These are phyloP conservation scores for Bombus polaris DNA, from an alignment of 1,140 invertebrate species.

Conservation along the genomic window DNA sequence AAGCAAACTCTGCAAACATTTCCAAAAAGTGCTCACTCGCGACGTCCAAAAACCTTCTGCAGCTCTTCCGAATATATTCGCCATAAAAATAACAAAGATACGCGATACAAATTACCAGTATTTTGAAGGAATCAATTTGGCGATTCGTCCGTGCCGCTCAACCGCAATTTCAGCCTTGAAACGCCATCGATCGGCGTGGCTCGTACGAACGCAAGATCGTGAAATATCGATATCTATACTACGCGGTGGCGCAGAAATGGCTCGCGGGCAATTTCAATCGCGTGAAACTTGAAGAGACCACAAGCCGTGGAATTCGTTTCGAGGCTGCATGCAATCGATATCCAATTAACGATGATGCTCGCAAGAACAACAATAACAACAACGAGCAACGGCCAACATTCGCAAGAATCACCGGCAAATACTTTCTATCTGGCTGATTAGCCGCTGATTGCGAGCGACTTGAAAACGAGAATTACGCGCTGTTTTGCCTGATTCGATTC, in stretches of 20 bases:
- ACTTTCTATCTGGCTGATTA: slow-evolving; percentile 25
- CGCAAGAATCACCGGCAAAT: not conserved
- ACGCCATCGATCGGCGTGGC: not conserved
- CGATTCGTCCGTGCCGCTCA: not conserved
- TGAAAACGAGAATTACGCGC: not conserved
- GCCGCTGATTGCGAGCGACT: slow-evolving; percentile 8
- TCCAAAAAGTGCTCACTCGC: not conserved
- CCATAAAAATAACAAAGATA: not conserved
- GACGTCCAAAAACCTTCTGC: not conserved
- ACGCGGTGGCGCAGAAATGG: not conserved
- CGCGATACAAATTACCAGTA: not conserved
- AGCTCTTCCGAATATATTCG: not conserved
- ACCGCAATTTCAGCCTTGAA: not conserved
- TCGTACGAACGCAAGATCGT: not conserved
- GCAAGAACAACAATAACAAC: slow-evolving; percentile 8
- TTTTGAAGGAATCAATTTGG: not conserved
- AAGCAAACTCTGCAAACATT: not conserved
- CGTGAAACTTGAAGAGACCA: slow-evolving; percentile 8
- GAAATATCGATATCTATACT: not conserved
- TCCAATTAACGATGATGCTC: slow-evolving; percentile 30
- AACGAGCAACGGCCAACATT: not conserved
- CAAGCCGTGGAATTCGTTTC: slow-evolving; percentile 2
- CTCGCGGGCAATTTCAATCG: slow-evolving; percentile 14
- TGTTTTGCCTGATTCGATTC: not conserved
- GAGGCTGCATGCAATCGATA: slow-evolving; percentile 12